Conservation (phyloP, 1,140 invertebrate genomes). For the Nebria ingens region DNA sequence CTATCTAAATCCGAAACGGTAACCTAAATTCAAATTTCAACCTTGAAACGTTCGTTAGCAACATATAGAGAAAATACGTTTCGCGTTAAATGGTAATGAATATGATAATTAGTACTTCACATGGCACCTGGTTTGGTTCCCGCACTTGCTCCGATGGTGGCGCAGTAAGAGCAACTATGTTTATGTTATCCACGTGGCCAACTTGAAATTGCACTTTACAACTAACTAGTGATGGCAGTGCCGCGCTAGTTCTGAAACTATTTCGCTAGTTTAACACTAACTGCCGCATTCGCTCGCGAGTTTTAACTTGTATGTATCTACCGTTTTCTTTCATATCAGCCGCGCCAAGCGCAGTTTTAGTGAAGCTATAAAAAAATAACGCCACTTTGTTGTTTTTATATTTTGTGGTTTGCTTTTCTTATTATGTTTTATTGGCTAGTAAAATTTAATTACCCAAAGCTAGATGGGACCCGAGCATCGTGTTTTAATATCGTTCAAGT, state of each 20-base stretch:
- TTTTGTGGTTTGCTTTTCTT: conserved; percentile 3
- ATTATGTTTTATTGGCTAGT: conserved; percentile 4
- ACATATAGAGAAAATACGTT: not conserved
- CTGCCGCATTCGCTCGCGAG: not conserved
- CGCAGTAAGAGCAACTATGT: no score
- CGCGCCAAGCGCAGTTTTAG: not conserved
- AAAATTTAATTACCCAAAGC: conserved; percentile 9
- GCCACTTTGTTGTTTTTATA: conserved; percentile 5
- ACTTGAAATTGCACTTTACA: not conserved
- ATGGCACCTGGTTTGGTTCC: not conserved
- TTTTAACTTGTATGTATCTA: conserved; percentile 6
- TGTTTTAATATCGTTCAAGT: not conserved
- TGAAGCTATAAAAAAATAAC: not conserved
- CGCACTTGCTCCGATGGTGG: no score
- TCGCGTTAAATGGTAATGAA: not conserved
- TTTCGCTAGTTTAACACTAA: not conserved
- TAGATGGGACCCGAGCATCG: not conserved
- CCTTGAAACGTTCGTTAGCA: no score
- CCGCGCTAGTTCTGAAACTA: not conserved
- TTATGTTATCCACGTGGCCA: not conserved
- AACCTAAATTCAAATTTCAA: no score
- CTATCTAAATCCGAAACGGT: no score
- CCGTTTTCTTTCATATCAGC: conserved; percentile 4
- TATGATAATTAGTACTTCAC: not conserved
- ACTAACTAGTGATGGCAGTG: not conserved